Base-by-base conservation (phyloP, 2,888 invertebrate genomes). In the Flexamia atlantica region DNA sequence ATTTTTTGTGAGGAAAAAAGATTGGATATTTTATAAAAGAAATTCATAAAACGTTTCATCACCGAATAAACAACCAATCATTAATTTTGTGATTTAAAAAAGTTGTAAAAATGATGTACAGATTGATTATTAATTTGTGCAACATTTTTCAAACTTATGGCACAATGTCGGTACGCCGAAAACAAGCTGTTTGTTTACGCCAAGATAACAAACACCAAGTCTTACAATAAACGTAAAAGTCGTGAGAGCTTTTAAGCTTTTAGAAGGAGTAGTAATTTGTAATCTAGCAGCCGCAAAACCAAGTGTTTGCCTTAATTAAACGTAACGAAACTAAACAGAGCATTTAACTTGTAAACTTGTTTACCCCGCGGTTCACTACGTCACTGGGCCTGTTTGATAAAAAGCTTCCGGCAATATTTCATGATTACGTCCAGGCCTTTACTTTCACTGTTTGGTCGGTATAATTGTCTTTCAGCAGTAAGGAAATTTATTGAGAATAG, bases 271-370 rank as follows among this genome's bases (percentile, higher is more conserved):
- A 4, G 53, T 64, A 64, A 64, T 64, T 64, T 14, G 64, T 64
- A 64, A 64, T 30, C 30, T 64, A 28, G 17, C 17, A 28, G 14
- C 64, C 64, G 14, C 64, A 28, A 64, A 64, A 25, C 30, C 30
- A 64, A 64, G 64, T 64, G 64, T 64, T 23, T 64, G 64, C 2
- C 30, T 28, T 64, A 64, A 64, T 64, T 64, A 14, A 64, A 28
- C 30, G 30, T 64, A 64, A 64, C 28, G 28, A 30, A n/a, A 64
- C 28, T 64, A 25, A 30, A 28, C 46, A 64, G 30, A 28, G 28
- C 64, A 28, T 64, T 64, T 64, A 64, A 30, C 64, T 64, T 64
- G 64, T 30, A 64, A 57, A 64, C 64, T 64, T 64, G 64, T 64
- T 64, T 64, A 64, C 30, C 30, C 64, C 7, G 28, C 28, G 64